phyloP scores from a whole-genome alignment of 2,888 invertebrate genomes.

The Hyposoter dolosus region DNA sequence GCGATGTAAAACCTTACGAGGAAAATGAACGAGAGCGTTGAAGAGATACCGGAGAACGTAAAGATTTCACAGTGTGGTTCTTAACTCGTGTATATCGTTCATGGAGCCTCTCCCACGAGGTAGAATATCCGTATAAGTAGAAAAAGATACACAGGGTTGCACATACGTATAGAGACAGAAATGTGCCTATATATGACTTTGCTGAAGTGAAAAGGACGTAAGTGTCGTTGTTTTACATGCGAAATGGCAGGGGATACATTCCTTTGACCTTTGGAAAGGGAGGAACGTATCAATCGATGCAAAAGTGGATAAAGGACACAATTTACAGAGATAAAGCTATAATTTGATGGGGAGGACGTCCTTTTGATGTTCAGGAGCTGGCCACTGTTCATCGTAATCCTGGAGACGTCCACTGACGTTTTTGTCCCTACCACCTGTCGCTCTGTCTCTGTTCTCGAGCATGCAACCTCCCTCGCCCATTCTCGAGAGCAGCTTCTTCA shows the following conservation, averaged over 20 bases:
- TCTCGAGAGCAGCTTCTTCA: constrained; percentile 53
- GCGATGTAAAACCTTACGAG: constrained; percentile 50
- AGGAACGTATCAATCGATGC: neutral
- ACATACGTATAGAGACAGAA: constrained; percentile 3
- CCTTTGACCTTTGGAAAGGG: constrained; percentile 1
- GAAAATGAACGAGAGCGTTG: constrained; percentile 31
- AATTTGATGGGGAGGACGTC: neutral
- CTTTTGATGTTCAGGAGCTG: constrained; percentile 1
- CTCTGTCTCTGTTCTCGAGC: constrained; percentile 57
- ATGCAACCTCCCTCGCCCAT: constrained; percentile 68
- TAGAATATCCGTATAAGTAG: constrained; percentile 31
- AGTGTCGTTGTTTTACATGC: neutral
- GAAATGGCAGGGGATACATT: neutral
- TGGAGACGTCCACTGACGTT: constrained; percentile 74
- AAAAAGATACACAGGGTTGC: neutral
- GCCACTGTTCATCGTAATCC: constrained; percentile 72
- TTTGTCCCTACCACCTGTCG: constrained; percentile 80
- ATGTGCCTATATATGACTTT: constrained; percentile 35
- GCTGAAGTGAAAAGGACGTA: neutral
- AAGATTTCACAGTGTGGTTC: constrained; percentile 22
- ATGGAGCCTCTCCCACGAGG: constrained; percentile 30
- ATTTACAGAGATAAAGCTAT: constrained; percentile 51
- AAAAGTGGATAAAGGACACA: neutral
- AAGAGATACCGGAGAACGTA: constrained; percentile 22
- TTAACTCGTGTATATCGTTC: constrained; percentile 36